Base-by-base conservation (phyloP, 2,888 invertebrate species). In the Neoascia interrupta region DNA sequence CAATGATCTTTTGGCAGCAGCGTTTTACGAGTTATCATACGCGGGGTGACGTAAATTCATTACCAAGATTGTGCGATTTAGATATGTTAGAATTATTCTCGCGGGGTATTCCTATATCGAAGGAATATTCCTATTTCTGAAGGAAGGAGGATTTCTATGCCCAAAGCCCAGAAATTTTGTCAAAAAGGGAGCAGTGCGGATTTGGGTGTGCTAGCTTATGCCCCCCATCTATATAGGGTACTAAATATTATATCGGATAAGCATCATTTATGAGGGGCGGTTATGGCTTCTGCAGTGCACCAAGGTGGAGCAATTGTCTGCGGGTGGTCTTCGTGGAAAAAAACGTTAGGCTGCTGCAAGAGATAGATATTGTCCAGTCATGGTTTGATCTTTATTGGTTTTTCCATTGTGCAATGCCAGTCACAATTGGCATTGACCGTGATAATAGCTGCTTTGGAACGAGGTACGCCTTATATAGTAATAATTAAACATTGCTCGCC, bases 221-320 rank as follows among this genome's bases (percentile, higher is more conserved):
- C 26, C 51, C 43, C n/a, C 56, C 54, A 39, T 60, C 64, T 60
- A 36, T n/a, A n/a, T 54, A 49, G 76, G 72, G 64, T 60, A 76
- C 72, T 72, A 60, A 76, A 76, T 76, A 54, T n/a, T 31, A 70
- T 41, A 49, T 64, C 63, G 63, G 70, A 76, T 70, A 70, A 64
- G 70, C 51, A 76, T 64, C 75, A 26, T 75, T 63, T 64, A 47
- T 54, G 47, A 34, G 41, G 45, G 34, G 66, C 66, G 58, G 73
- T 66, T 66, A 68, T 54, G 68, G 51, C 72, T 76, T 64, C 64
- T 72, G 64, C 76, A 45, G 19, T 64, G 31, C 63, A 53, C 47
- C 36, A 23, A 28, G 23, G 37, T 47, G 36, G 15, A 70, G 34
- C 64, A 58, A 51, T 64, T 58, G 47, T 76, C 54, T 60, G 60